phyloP scores from a whole-genome alignment of 2,113 vertebrate species.

The Aleadryas rufinucha region DNA sequence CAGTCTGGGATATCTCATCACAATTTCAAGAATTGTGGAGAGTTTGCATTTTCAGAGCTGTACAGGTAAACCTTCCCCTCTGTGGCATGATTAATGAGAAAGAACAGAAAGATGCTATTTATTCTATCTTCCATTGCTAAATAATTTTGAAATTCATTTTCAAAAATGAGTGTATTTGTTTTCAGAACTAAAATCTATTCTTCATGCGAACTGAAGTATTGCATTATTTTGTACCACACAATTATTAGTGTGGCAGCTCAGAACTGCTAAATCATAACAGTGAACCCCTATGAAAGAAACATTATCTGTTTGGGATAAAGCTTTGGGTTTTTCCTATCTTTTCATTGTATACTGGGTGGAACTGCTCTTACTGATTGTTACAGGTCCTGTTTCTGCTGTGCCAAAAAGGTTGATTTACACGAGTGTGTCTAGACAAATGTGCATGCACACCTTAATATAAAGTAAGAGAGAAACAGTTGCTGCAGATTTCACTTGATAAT shows the following conservation, averaged over 20 bases:
- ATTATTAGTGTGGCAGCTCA: not conserved
- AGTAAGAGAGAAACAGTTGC: not conserved
- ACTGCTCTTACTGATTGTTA: not conserved
- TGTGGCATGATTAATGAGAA: not conserved
- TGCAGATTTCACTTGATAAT: not conserved
- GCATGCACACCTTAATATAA: not conserved
- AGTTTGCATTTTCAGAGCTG: not conserved
- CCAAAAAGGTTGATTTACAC: not conserved
- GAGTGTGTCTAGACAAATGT: accelerated
- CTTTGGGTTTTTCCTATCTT: not conserved
- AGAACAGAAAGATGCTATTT: not conserved
- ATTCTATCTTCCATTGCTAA: not conserved
- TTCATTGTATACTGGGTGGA: not conserved
- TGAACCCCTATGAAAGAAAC: not conserved
- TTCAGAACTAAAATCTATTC: not conserved
- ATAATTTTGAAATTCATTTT: not conserved
- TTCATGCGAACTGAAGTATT: not conserved
- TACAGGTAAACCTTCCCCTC: not conserved
- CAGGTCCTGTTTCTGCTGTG: not conserved
- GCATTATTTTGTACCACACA: not conserved
- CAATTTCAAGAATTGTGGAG: not conserved
- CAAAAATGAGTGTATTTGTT: not conserved
- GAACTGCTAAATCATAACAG: not conserved
- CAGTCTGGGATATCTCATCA: not conserved
- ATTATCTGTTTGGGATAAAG: not conserved